These are phyloP conservation scores for Phaetusa simplex DNA, from an alignment of 2,113 vertebrate species.

Conservation along the genomic window DNA sequence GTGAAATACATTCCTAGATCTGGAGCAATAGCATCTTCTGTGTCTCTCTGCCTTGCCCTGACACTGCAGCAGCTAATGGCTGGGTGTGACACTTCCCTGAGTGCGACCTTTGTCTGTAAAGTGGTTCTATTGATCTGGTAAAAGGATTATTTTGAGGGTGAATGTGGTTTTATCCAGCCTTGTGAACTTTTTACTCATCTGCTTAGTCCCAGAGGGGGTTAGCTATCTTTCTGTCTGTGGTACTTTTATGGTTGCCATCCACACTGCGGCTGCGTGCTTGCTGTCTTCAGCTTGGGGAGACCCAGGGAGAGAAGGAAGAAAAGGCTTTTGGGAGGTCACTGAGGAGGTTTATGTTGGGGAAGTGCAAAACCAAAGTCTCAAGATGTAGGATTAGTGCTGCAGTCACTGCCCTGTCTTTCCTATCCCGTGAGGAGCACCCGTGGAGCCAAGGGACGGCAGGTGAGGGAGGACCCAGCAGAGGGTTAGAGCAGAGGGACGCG, in stretches of 20 bases:
- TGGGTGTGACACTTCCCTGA: background rate
- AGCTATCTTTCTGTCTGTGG: background rate
- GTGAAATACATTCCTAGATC: background rate
- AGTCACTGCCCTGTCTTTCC: background rate
- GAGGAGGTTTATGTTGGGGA: background rate
- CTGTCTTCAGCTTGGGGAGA: background rate
- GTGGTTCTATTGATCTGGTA: background rate
- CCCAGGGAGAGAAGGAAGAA: background rate
- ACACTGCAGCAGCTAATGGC: background rate
- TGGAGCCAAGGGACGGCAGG: background rate
- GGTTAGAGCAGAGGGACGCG: background rate
- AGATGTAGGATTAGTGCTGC: background rate
- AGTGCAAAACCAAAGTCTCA: background rate
- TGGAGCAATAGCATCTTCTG: background rate
- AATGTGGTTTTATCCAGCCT: background rate
- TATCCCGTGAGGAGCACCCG: fast-evolving
- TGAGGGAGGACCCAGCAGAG: background rate
- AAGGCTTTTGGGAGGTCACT: background rate
- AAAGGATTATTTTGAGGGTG: background rate
- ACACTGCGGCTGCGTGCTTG: background rate
- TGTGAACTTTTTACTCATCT: background rate
- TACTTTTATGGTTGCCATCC: background rate
- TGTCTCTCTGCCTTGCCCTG: background rate
- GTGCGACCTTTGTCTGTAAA: background rate
- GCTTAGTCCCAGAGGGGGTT: background rate